Base-by-base conservation (phyloP, 2,797 vertebrate genomes). In the Chanos chanos region DNA sequence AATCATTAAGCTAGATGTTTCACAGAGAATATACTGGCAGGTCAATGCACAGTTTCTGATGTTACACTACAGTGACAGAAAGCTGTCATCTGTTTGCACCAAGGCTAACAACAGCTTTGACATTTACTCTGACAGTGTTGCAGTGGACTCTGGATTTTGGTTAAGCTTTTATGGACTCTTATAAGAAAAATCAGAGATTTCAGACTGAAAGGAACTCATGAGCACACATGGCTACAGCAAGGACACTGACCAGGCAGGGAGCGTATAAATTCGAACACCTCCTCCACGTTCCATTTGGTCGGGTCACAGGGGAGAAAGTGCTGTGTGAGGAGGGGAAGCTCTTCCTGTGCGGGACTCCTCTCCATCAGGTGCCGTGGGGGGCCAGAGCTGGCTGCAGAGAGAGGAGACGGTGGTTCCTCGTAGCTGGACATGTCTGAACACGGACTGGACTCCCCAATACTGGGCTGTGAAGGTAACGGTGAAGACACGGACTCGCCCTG, bases 391-490 rank as follows among this genome's bases (percentile, higher is more conserved):
- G 87, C 85, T 0, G 83, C 85, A 0, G 90, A 91, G 54, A 90
- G 56, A 1, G 89, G 90, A 1, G 89, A 91, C 0, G 78, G 77
- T 0, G 86, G 85, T 59, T 88, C 89, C 68, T 91, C 95, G 2
- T 94, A 97, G 89, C 95, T 97, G 57, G 96, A 99, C 74, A 97
- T 97, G 74, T 98, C 96, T 0, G 96, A 99, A 70, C 94, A 95
- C 0, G 92, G 92, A 72, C 95, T 99, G 8, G 95, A 99, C 77
- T 97, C 96, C 58, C 95, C 96, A 58, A 97, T 95, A 66, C 91
- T 94, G 59, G 95, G 94, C 64, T 90, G 90, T 13, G 93, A 93
- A 68, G 90, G 92, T 58, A 94, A 79, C 0, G 92, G 91, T 0
- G 92, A 89, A 10, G 91, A 89, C 21, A 93, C 82, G 0, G 92